A percentile compares a stretch with the other conserved stretches of the same genome.
Conservation (phyloP, 2,797 vertebrate species). For the Diglossa cyanea region DNA sequence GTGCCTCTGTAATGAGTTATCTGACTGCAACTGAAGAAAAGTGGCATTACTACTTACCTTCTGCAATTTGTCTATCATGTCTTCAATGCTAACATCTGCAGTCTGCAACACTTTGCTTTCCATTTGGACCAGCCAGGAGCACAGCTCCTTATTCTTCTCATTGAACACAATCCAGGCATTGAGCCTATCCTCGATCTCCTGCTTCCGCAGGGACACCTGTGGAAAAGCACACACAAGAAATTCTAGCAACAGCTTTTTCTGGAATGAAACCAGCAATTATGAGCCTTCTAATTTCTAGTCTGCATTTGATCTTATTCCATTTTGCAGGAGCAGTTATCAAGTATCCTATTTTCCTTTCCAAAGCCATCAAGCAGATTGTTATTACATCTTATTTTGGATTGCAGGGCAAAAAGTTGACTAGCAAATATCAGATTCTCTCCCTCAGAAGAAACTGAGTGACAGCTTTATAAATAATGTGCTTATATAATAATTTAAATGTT, state of each 20-base stretch:
- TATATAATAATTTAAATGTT: not conserved
- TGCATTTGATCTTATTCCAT: not conserved
- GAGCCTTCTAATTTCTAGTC: not conserved
- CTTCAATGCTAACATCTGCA: constrained; percentile 89
- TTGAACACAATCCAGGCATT: constrained; percentile 92
- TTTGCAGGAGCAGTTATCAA: not conserved
- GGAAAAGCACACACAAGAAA: not conserved
- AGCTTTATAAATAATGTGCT: constrained; percentile 20
- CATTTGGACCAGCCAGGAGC: constrained; percentile 94
- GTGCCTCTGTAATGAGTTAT: not conserved
- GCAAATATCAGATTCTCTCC: constrained; percentile 6
- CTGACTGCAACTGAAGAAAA: not conserved
- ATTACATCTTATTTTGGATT: not conserved
- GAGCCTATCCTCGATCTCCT: constrained; percentile 90
- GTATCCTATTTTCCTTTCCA: not conserved
- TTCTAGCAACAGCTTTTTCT: not conserved
- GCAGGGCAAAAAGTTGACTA: not conserved
- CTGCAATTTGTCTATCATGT: constrained; percentile 95
- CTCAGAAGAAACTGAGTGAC: not conserved
- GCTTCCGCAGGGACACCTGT: constrained; percentile 88
- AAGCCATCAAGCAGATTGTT: not conserved
- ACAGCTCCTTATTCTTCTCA: constrained; percentile 92
- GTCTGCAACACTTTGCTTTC: constrained; percentile 89
- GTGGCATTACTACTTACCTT: constrained; percentile 78
- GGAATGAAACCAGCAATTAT: not conserved